phyloP scores from a whole-genome alignment of 2,797 vertebrate genomes.

The Margarornis squamiger region DNA sequence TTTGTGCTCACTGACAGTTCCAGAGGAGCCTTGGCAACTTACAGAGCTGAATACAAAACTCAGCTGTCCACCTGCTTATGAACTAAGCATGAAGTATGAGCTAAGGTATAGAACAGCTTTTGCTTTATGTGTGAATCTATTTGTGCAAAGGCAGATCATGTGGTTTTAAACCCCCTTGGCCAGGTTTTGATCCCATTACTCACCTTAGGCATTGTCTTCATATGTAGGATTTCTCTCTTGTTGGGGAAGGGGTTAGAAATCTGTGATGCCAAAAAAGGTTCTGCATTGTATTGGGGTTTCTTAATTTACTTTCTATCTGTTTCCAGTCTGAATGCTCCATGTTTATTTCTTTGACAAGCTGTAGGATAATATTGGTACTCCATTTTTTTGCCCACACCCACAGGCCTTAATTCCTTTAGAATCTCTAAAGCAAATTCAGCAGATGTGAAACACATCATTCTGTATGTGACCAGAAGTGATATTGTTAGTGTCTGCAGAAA shows the following conservation, averaged over 20 bases:
- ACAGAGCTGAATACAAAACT: background rate
- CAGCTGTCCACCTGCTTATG: background rate
- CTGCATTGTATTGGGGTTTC: background rate
- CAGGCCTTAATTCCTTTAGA: slow-evolving; percentile 45
- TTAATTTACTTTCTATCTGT: slow-evolving; percentile 39
- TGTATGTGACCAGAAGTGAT: slow-evolving; percentile 18
- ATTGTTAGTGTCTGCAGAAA: slow-evolving; percentile 34
- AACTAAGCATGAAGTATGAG: background rate
- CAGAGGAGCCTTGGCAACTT: background rate
- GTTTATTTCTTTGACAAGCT: slow-evolving; percentile 49
- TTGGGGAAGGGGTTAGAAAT: background rate
- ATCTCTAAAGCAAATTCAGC: slow-evolving; percentile 48
- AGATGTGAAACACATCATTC: background rate
- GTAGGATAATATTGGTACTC: slow-evolving; percentile 36
- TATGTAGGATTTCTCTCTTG: slow-evolving; percentile 7
- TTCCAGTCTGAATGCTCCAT: slow-evolving; percentile 9
- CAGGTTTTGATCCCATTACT: background rate
- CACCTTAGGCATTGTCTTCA: background rate
- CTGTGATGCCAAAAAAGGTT: background rate
- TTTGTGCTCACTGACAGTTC: background rate
- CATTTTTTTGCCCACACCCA: slow-evolving; percentile 30
- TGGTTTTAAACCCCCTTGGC: background rate
- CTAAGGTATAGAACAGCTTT: background rate
- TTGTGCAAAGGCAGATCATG: background rate
- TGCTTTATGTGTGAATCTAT: background rate